Evolutionary conservation across 2,113 vertebrate genomes (phyloP), one percentile per base, ranked within the genome.

Genomic region (Peromyscus leucopus): DNA sequence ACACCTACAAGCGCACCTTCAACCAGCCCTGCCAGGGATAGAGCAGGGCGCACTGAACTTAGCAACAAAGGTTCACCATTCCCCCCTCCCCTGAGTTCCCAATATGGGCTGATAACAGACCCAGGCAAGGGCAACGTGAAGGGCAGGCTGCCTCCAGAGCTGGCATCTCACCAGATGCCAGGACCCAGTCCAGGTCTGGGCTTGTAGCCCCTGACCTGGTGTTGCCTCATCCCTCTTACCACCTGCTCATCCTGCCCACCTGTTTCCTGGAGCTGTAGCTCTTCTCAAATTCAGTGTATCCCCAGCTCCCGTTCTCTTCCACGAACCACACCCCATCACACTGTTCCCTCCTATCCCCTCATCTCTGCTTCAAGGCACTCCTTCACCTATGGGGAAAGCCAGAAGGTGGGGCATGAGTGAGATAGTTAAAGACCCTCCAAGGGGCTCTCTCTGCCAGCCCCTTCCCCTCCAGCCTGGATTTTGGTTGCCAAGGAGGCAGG

Each of bases 401-500:
- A 13, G 75, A 67, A 71, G 91, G 93, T 57, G 57, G 61, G 63
- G 33, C 74, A 21, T 55, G 59, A 93, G n/a, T 83, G 59, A 92
- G 65, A 57, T 21, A 36, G 63, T 78, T 51, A 88, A 67, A 80
- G 95, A 96, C 82, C 91, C 94, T 95, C 84, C 61, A 24, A 91
- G 63, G 26, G 83, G 89, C 86, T 72, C 24, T n/a, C 63, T 92
- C 92, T 97, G 93, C 80, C 33, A 13, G 95, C 80, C 89, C 94
- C 74, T 75, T 82, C 89, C 95, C 82, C 93, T 95, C 42, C 36
- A 72, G 79, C 93, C 93, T 93, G 48, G 55, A 97, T 93, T 88
- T 83, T 71, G 67, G 97, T 97, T 97, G 91, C 97, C 96, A 97
- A 97, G 96, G 97, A 97, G 39, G 96, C 97, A 95, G 96, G 96